These are phyloP conservation scores for Progne subis DNA, from an alignment of 2,113 vertebrate genomes.

Conservation along the genomic window DNA sequence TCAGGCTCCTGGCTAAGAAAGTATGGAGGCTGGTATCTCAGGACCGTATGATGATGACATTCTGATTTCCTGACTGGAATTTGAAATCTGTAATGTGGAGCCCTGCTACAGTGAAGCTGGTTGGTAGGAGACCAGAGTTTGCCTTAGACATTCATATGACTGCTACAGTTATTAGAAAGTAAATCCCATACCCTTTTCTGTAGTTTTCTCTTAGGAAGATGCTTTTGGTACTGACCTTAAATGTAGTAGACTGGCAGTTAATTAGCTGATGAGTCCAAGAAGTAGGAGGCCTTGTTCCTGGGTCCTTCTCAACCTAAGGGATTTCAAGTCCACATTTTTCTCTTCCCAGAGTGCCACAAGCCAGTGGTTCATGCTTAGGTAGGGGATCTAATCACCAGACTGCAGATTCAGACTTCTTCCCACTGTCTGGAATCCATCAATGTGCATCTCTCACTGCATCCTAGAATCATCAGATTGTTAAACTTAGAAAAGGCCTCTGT, in stretches of 20 bases:
- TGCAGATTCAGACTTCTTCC: neutral
- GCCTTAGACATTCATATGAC: neutral
- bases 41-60: neutral
- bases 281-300: neutral
- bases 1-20: neutral
- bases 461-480: accelerated
- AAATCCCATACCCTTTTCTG: neutral
- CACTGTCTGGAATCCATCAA: neutral
- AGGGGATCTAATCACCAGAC: neutral
- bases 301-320: neutral
- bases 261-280: neutral
- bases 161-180: neutral
- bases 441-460: neutral
- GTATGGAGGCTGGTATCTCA: neutral
- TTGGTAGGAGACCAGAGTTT: neutral
- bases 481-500: neutral
- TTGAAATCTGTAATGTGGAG: neutral
- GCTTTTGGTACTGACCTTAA: neutral
- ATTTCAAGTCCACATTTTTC: neutral
- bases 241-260: neutral
- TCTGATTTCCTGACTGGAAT: neutral
- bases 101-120: neutral
- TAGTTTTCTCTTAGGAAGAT: neutral
- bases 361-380: accelerated
- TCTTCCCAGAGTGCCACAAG: neutral